Evolutionary conservation across 30 jellyfish, hydroid and myxozoan genomes (phyloP), one percentile per base, ranked within the genome.

Genomic region (Phacellophora camtschatica): DNA sequence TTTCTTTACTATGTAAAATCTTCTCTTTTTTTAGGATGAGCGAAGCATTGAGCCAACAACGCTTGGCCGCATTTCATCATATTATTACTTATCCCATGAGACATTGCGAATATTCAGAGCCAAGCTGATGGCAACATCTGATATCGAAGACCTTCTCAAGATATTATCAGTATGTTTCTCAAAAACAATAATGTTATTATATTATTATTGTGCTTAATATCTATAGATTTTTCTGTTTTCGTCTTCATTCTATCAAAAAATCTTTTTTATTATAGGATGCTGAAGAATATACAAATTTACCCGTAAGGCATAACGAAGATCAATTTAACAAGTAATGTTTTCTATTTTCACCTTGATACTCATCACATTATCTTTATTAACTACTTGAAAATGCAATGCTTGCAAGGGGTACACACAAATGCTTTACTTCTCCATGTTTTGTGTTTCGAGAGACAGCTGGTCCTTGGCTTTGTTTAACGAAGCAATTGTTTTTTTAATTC

Each of bases 301-400:
- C 99, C 5, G 99, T 95, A 19, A 49, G 99, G 33, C 99, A 95
- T 51, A 95, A 95, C 73, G 99, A 95, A 81, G 99, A 95, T 64
- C 94, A 79, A 43, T 59, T 83, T 85, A 95, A 95, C 61, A 83
- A 88, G 97, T 85, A 70, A 50, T 77, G n/a, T n/a, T n/a, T n/a
- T n/a, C n/a, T n/a, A n/a, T n/a, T n/a, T n/a, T n/a, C n/a, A n/a
- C n/a, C n/a, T n/a, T n/a, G n/a, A n/a, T n/a, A n/a, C n/a, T n/a
- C n/a, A n/a, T n/a, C n/a, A n/a, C n/a, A n/a, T n/a, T n/a, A n/a
- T n/a, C n/a, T n/a, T n/a, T n/a, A n/a, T n/a, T n/a, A n/a, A n/a
- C n/a, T n/a, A n/a, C n/a, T n/a, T n/a, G n/a, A n/a, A n/a, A n/a
- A n/a, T n/a, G n/a, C n/a, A n/a, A n/a, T n/a, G n/a, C n/a, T n/a